Conservation (phyloP, 2,797 vertebrate species). For the Anolis apletophallus region DNA sequence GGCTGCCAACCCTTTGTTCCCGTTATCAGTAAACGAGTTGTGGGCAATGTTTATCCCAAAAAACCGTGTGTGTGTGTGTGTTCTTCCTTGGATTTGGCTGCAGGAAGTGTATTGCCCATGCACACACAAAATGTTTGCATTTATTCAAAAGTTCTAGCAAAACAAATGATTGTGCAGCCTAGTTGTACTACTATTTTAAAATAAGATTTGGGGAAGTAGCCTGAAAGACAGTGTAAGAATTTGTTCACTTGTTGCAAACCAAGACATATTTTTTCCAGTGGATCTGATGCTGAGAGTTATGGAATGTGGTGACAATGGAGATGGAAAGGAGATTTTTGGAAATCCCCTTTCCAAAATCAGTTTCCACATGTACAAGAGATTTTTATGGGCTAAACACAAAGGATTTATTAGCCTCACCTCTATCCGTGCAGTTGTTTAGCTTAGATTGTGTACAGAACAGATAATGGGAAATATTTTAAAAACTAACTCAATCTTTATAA, state of each 20-base stretch:
- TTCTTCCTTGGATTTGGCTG: too few species aligned
- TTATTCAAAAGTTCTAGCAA: not conserved
- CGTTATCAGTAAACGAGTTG: too few species aligned
- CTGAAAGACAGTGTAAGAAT: conserved; percentile 32
- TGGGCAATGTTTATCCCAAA: too few species aligned
- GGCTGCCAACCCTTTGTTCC: too few species aligned
- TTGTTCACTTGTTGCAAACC: conserved; percentile 16
- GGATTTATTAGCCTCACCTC: not conserved
- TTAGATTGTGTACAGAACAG: not conserved
- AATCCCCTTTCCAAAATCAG: too few species aligned
- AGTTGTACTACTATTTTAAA: too few species aligned
- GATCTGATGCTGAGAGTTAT: not conserved
- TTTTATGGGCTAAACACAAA: not conserved
- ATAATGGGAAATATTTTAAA: too few species aligned
- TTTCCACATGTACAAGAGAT: not conserved
- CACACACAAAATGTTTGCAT: not conserved
- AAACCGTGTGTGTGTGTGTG: too few species aligned
- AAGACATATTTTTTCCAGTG: conserved; percentile 1
- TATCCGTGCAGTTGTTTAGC: not conserved
- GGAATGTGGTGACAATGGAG: not conserved
- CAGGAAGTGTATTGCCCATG: too few species aligned
- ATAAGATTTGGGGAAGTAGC: not conserved
- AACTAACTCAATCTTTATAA: too few species aligned
- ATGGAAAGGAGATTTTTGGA: not conserved
- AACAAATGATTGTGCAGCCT: too few species aligned